Percentiles rank a stretch among this genome's conserved stretches.
These are phyloP conservation scores for Burhinus oedicnemus DNA, from an alignment of 2,113 vertebrate genomes.

Conservation along the genomic window DNA sequence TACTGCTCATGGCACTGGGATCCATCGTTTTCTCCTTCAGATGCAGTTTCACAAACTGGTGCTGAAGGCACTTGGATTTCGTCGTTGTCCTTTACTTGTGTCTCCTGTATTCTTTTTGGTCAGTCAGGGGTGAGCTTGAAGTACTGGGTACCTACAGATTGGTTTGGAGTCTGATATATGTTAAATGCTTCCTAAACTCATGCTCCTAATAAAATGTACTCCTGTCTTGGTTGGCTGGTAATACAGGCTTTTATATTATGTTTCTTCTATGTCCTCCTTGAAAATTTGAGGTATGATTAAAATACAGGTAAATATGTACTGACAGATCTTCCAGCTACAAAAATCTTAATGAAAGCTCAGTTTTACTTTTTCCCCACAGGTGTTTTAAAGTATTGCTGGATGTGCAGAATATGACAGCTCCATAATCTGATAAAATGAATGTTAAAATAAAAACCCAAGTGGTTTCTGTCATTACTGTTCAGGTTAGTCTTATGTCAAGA, in stretches of 20 bases:
- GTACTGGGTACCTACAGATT: neutral
- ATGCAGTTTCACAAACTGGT: neutral
- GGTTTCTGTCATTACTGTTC: neutral
- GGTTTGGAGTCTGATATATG: neutral
- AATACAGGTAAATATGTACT: neutral
- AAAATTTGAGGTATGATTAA: neutral
- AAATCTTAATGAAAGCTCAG: neutral
- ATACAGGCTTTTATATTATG: neutral
- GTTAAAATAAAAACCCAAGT: neutral
- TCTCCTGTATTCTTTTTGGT: neutral
- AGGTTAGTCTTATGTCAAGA: neutral
- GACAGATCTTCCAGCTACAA: neutral
- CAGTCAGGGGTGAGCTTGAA: neutral
- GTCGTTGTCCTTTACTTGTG: rapidly evolving
- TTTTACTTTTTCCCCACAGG: neutral
- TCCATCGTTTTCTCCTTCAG: neutral
- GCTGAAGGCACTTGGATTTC: neutral
- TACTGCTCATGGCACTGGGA: neutral
- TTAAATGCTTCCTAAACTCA: neutral
- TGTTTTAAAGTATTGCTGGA: neutral
- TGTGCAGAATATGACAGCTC: neutral
- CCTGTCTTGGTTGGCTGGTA: neutral
- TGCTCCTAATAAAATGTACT: neutral
- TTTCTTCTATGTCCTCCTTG: neutral
- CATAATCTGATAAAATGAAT: neutral